phyloP scores from a whole-genome alignment of 1,140 invertebrate genomes.

The Dendrolimus punctatus region DNA sequence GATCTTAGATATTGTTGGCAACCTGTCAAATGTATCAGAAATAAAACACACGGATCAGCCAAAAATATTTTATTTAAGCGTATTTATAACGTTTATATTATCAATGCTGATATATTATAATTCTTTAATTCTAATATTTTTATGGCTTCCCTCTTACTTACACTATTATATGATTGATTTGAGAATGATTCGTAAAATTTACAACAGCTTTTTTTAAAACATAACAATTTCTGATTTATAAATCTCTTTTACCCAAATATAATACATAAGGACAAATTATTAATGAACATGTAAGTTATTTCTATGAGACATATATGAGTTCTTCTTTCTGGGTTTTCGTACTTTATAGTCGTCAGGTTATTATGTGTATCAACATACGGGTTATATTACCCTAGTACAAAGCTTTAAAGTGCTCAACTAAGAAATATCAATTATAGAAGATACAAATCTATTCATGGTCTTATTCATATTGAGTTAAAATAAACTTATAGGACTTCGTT shows the following conservation, averaged over 20 bases:
- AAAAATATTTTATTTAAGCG: slow-evolving; percentile 74
- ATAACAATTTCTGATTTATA: too few relatives aligned
- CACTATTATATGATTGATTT: slow-evolving; percentile 29
- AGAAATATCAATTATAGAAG: too few relatives aligned
- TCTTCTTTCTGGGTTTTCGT: too few relatives aligned
- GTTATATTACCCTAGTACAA: too few relatives aligned
- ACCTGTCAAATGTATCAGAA: slow-evolving; percentile 9
- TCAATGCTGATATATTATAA: slow-evolving; percentile 69
- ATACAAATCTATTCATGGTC: too few relatives aligned
- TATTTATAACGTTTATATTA: slow-evolving; percentile 72
- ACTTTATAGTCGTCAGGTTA: too few relatives aligned
- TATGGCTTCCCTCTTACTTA: slow-evolving; percentile 55
- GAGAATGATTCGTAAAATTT: slow-evolving; percentile 38
- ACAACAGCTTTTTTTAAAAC: slow-evolving; percentile 47
- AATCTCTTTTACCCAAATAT: too few relatives aligned
- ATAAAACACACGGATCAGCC: slow-evolving; percentile 63
- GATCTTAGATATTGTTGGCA: too few relatives aligned
- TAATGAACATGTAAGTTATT: background rate
- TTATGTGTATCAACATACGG: too few relatives aligned
- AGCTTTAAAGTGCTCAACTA: too few relatives aligned
- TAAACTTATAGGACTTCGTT: too few relatives aligned
- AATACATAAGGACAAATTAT: background rate
- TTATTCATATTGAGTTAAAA: too few relatives aligned
- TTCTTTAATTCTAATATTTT: slow-evolving; percentile 66
- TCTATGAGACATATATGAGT: background rate